Conservation (phyloP, 2,888 invertebrate species). For the Sabatieria punctata region DNA sequence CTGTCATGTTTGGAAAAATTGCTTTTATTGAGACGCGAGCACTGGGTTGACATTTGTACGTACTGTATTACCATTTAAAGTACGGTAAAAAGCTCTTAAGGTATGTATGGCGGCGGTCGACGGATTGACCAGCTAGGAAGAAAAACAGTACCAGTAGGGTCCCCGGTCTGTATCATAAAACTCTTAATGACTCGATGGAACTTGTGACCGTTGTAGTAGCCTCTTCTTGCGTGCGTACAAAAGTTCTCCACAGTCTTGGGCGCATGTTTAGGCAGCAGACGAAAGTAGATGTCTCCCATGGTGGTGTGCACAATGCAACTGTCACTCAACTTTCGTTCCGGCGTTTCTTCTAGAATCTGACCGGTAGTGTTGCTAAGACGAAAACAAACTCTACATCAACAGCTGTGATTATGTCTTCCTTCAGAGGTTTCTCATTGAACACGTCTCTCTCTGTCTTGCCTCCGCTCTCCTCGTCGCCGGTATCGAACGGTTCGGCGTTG, state of each 20-base stretch:
- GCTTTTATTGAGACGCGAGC: too few relatives aligned
- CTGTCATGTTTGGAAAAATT: too few relatives aligned
- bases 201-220: conserved; percentile 85
- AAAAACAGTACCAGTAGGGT: conserved; percentile 41
- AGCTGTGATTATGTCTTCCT: conserved; percentile 92
- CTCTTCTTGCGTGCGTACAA: conserved; percentile 85
- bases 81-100: too few relatives aligned
- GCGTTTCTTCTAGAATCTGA: too few relatives aligned
- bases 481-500: conserved; percentile 57
- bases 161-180: conserved; percentile 47
- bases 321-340: conserved; percentile 49
- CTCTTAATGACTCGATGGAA: conserved; percentile 90
- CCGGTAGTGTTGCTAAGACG: too few relatives aligned
- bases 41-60: too few relatives aligned
- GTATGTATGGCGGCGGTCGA: too few relatives aligned
- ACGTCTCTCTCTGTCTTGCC: conserved; percentile 50
- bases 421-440: conserved; percentile 95
- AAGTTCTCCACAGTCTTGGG: conserved; percentile 68
- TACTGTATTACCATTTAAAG: too few relatives aligned
- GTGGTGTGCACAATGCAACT: conserved; percentile 81
- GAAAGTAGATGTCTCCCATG: conserved; percentile 79
- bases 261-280: conserved; percentile 69
- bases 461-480: background rate
- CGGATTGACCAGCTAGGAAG: too few relatives aligned
- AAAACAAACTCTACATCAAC: conserved; percentile 26